Conservation (phyloP, 2,797 vertebrate species). For the Poeciliopsis gracilis region DNA sequence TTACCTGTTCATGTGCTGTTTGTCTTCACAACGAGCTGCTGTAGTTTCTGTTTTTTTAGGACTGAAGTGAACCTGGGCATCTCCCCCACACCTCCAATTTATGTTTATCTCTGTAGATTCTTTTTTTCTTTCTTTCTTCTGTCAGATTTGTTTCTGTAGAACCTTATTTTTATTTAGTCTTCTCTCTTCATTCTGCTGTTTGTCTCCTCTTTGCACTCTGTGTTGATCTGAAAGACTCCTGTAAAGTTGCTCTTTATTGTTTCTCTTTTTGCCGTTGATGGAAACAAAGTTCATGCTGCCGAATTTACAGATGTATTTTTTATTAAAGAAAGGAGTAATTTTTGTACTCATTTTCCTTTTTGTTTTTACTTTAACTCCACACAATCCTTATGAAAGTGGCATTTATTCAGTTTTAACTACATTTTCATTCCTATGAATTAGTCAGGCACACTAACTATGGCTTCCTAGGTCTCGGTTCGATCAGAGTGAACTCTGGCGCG, state of each 20-base stretch:
- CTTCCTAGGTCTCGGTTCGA: too few relatives aligned
- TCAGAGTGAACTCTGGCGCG: too few relatives aligned
- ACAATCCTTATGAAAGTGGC: not conserved
- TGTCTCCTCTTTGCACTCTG: constrained; percentile 37
- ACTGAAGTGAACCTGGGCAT: constrained; percentile 67
- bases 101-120: constrained; percentile 27
- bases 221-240: constrained; percentile 55
- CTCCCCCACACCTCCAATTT: constrained; percentile 40
- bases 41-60: constrained; percentile 47
- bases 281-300: constrained; percentile 73
- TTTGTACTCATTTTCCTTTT: constrained; percentile 70
- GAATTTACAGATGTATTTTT: constrained; percentile 83
- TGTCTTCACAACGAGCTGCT: constrained; percentile 66
- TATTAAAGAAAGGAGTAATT: constrained; percentile 79
- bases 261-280: constrained; percentile 49
- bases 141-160: constrained; percentile 12
- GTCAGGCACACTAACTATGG: not conserved
- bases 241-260: constrained; percentile 60
- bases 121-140: constrained; percentile 7
- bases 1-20: constrained; percentile 42
- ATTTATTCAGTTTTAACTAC: not conserved
- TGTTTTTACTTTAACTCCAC: constrained; percentile 5
- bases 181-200: constrained; percentile 31
- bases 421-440: not conserved
- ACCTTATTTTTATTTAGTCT: not conserved